Base-by-base conservation (phyloP, 2,888 invertebrate species). In the Tenthredo distinguenda region DNA sequence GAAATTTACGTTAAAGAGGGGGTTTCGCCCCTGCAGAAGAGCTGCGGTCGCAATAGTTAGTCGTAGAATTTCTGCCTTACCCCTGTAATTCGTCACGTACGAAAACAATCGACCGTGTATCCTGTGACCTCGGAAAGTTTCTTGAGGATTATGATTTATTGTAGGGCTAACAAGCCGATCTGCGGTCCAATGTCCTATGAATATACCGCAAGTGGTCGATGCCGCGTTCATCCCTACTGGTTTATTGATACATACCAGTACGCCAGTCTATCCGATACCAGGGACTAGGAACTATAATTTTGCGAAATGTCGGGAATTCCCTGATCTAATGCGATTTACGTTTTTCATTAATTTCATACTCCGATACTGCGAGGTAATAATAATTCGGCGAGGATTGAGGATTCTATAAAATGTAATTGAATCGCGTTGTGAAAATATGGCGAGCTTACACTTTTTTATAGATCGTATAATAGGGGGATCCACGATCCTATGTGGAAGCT, bases 121-220 rank as follows among this genome's bases (percentile, higher is more conserved):
- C 40, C 74, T 74, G 74, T 26, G 43, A 43, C 74, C 26, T 47
- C 40, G 21, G 74, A 5, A 40, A 74, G 43, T 74, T 74, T 74
- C 74, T 74, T n/a, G 26, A 74, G 74, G 74, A 74, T 77, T 34
- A 77, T 77, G 77, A 77, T 77, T 77, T 77, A 77, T 77, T 31
- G n/a, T 21, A 50, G 50, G 31, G 31, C 77, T 55, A 50, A 77
- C 77, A 50, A 77, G 6, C 77, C 18, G 31, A 77, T 34, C 74
- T 40, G 47, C 47, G 74, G 40, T 74, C 40, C 74, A 43, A 74
- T 74, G 21, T 47, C 26, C 43, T 47, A 74, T 43, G 74, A 74
- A 74, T 74, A 43, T 74, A 74, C 43, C 21, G 43, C 34, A 10
- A 18, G 74, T 43, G 74, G 47, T 74, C 74, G 26, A 40, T 72